Base-by-base conservation (phyloP, 2,113 vertebrate genomes). In the Hylia prasina region DNA sequence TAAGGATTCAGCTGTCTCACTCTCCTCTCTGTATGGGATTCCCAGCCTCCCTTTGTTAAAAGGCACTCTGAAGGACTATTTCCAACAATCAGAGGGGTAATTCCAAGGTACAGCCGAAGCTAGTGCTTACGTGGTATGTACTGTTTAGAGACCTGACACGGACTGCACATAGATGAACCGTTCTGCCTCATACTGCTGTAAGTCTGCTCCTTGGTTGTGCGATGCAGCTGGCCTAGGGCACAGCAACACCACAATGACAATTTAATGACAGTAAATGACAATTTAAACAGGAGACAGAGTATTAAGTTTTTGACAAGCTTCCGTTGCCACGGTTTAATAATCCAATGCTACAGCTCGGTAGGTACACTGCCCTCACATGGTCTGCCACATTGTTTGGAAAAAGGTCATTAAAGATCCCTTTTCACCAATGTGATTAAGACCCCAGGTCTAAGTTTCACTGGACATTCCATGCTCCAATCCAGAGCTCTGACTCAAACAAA, bases 401-500 rank as follows among this genome's bases (percentile, higher is more conserved):
- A 93, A 82, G 65, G 61, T 47, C 31, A 60, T 53, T 57, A 51
- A 79, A 51, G 69, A 94, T 81, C 69, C 60, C 68, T 94, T 90
- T 94, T 89, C 51, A 89, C 30, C 73, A 66, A 10, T 12, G 33
- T 51, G 53, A 90, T 87, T 86, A 84, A 83, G 78, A 93, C 22
- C 60, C 51, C 65, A 64, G 40, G 50, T 96, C 63, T 82, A 87
- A 93, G 39, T 96, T 95, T 96, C 90, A 92, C 79, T 90, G 44
- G 82, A 90, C 27, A 53, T 48, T 89, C 0, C 4, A 60, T 31
- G 20, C 75, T 92, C 64, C 57, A 53, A 90, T 80, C 65, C 65
- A 82, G 92, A 93, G 45, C 69, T 87, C 53, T 95, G 92, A 89
- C 39, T 95, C 88, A 86, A 69, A 95, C 24, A 58, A 89, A 88